A percentile compares a stretch with the other conserved stretches of the same genome.
Conservation (phyloP, 2,113 vertebrate species). For the Sander lucioperca region DNA sequence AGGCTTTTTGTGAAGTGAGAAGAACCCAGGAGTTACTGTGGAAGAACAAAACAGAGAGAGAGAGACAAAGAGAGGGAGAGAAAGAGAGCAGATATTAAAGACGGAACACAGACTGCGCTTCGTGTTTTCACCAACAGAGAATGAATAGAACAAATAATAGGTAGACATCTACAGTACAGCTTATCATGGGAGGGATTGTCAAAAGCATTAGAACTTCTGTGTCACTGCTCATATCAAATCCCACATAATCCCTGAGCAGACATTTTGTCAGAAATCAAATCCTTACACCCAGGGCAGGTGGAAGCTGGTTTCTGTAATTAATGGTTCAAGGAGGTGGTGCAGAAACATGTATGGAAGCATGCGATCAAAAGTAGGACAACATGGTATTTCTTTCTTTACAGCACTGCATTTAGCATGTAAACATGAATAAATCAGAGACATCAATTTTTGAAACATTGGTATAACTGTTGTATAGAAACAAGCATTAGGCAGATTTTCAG, state of each 20-base stretch:
- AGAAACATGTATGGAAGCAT: constrained; percentile 24
- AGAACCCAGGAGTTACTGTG: constrained; percentile 79
- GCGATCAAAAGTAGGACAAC: constrained; percentile 13
- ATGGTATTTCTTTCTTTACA: constrained; percentile 8
- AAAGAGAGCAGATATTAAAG: constrained; percentile 70
- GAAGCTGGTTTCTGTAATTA: constrained; percentile 58
- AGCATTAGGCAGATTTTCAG: not conserved
- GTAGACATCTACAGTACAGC: constrained; percentile 53
- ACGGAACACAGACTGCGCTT: constrained; percentile 38
- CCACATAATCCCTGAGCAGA: constrained; percentile 72
- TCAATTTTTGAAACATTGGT: constrained; percentile 5
- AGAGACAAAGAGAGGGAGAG: constrained; percentile 37
- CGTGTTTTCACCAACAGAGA: constrained; percentile 58
- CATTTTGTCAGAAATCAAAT: constrained; percentile 68
- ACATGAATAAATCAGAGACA: constrained; percentile 23
- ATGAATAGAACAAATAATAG: constrained; percentile 61
- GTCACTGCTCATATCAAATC: constrained; percentile 71
- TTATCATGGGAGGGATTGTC: constrained; percentile 65
- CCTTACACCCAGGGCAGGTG: constrained; percentile 44
- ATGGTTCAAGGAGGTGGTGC: constrained; percentile 12
- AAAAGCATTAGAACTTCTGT: constrained; percentile 60
- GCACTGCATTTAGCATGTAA: constrained; percentile 1
- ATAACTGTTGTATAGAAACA: not conserved
- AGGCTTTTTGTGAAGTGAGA: constrained; percentile 67
- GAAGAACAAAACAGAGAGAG: constrained; percentile 70